Conservation (phyloP, 1,140 invertebrate species). For the Cyrtorhinus lividipennis region DNA sequence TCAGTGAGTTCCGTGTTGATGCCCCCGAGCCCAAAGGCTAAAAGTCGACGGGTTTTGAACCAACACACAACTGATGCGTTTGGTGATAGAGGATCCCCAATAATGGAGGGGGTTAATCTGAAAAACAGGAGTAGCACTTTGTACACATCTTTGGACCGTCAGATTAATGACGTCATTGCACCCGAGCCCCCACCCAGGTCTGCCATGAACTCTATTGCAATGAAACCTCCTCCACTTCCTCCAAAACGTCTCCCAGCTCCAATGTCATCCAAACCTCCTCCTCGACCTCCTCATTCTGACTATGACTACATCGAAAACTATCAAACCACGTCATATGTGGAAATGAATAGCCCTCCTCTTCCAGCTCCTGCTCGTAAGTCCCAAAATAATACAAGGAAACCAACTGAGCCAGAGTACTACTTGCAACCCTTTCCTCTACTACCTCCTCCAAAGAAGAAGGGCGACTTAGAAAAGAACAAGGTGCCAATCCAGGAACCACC, state of each 20-base stretch:
- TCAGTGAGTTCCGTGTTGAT: constrained; percentile 25
- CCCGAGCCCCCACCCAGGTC: constrained; percentile 57
- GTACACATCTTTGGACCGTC: constrained; percentile 19
- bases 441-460: constrained; percentile 31
- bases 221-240: constrained; percentile 65
- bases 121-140: constrained; percentile 18
- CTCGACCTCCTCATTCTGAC: constrained; percentile 44
- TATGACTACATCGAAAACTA: constrained; percentile 46
- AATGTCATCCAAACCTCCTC: constrained; percentile 39
- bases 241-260: constrained; percentile 53
- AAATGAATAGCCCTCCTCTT: constrained; percentile 38
- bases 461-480: constrained; percentile 3
- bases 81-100: constrained; percentile 22
- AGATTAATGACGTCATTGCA: constrained; percentile 33
- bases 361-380: constrained; percentile 46
- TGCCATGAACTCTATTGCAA: constrained; percentile 33
- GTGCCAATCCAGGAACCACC: background rate
- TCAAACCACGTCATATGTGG: constrained; percentile 31
- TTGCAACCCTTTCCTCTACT: constrained; percentile 31
- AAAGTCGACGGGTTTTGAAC: constrained; percentile 25
- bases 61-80: constrained; percentile 24
- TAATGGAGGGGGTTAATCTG: constrained; percentile 23
- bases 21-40: constrained; percentile 33
- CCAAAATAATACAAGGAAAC: constrained; percentile 28
- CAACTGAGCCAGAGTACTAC: constrained; percentile 44